These are phyloP conservation scores for Colletes collaris DNA, from an alignment of 2,888 invertebrate species.

Conservation along the genomic window DNA sequence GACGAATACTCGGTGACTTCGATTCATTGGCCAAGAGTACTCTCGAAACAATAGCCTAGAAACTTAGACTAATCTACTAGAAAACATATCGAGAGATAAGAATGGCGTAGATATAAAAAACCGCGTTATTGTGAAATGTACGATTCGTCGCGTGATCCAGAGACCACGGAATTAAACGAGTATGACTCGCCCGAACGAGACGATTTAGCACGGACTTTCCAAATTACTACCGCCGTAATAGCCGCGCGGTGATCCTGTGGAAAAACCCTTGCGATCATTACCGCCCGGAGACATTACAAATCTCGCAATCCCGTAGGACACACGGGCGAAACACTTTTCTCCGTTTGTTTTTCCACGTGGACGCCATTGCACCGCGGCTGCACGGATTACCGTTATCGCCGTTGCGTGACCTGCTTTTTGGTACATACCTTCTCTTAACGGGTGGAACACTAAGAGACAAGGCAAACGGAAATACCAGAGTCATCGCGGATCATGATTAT, in stretches of 20 bases:
- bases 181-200: neutral
- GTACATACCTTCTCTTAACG: constrained; percentile 48
- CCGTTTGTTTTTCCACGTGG: constrained; percentile 63
- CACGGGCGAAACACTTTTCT: constrained; percentile 51
- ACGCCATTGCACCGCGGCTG: constrained; percentile 60
- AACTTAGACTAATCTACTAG: too few relatives aligned
- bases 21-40: too few relatives aligned
- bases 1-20: too few relatives aligned
- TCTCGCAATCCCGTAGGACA: constrained; percentile 3
- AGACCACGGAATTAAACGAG: neutral
- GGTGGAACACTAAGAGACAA: constrained; percentile 25
- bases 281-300: constrained; percentile 3
- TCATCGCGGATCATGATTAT: neutral
- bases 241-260: neutral
- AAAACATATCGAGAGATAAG: too few relatives aligned
- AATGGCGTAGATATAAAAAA: too few relatives aligned
- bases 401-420: constrained; percentile 74
- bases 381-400: constrained; percentile 75
- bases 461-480: constrained; percentile 49
- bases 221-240: neutral
- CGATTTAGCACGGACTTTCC: neutral
- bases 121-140: neutral
- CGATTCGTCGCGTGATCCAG: neutral
- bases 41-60: too few relatives aligned
- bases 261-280: constrained; percentile 9